Evolutionary conservation across 2,888 invertebrate species (phyloP), one percentile per base, ranked within the genome.

Genomic region (Drepanosiphum platanoidis): DNA sequence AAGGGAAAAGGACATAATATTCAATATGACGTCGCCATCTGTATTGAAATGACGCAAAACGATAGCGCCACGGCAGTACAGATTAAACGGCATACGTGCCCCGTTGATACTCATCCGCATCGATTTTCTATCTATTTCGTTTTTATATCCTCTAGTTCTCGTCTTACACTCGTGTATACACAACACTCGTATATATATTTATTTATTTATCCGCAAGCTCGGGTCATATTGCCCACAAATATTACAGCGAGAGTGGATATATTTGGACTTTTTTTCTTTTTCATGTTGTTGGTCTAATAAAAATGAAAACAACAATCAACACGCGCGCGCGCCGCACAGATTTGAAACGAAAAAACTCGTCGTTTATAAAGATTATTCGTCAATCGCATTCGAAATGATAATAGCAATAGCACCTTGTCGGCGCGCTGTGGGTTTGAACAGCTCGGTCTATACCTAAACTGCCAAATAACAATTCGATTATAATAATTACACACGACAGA

Each of bases 31-130:
- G n/a, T n/a, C n/a, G n/a, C n/a, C 11, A 3, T 46, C 8, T n/a
- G 22, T n/a, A 58, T n/a, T 61, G 61, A 61, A 61, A 61, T 61
- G 13, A 61, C 27, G 61, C 61, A 58, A 77, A 77, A 77, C 27
- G 11, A 27, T 27, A 27, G 9, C 27, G 27, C 30, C 30, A 5
- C n/a, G 11, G 34, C 27, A 9, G 30, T 30, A 77, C 30, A 30
- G 61, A 77, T 77, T 77, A 64, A 77, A 77, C 36, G 39, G 36
- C 39, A 58, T 34, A 18, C 27, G 77, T 22, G 4, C 34, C 77
- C 52, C 61, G 39, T 77, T 77, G 27, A 1, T 18, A 8, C 27
- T 77, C n/a, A n/a, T 77, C 11, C 39, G 30, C 36, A 61, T 77
- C 27, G 61, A 61, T 75, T 75, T 75, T n/a, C 27, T 36, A 27